Base-by-base conservation (phyloP, 2,888 invertebrate species). In the Parnassius glacialis region DNA sequence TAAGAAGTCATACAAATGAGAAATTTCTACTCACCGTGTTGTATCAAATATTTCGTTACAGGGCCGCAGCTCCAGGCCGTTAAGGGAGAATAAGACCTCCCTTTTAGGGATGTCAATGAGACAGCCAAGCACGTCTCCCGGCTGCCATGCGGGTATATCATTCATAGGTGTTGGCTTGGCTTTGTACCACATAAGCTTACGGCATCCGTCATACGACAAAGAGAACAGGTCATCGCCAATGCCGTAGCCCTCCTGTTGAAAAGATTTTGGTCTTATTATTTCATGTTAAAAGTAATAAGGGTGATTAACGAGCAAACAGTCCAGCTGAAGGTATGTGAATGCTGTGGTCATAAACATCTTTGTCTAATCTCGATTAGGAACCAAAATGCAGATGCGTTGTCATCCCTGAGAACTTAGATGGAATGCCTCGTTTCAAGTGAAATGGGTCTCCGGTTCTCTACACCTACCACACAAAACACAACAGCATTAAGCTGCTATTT, bases 191-290 rank as follows among this genome's bases (percentile, higher is more conserved):
- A 98, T 94, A 62, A 97, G 87, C 80, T 95, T 94, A 51, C 98
- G 93, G 81, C 98, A 98, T 1, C 98, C 98, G 84, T 98, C 98
- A 83, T 97, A 98, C 0, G 97, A 96, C 65, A 98, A 88, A 0
- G 97, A 97, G 87, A 93, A 96, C 67, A 95, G 93, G 79, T 98
- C 98, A 78, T 98, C 98, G 9, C 98, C 98, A 64, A 98, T 97
- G n/a, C 98, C 98, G 87, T 96, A 97, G 0, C 98, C 98, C 81
- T 97, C 97, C 97, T 97, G 79, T 12, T 52, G 13, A 34, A 47
- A 47, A n/a, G n/a, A 11, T 34, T 34, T 34, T 34, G 7, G 7
- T 34, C 5, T 34, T 7, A 34, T 34, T 34, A 7, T 7, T 34
- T 34, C 34, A 34, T 7, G 34, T 34, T 34, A 34, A 34, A 34